Evolutionary conservation across 2,888 invertebrate genomes (phyloP), one percentile per base, ranked within the genome.

Genomic region (Ceraclea dissimilis): DNA sequence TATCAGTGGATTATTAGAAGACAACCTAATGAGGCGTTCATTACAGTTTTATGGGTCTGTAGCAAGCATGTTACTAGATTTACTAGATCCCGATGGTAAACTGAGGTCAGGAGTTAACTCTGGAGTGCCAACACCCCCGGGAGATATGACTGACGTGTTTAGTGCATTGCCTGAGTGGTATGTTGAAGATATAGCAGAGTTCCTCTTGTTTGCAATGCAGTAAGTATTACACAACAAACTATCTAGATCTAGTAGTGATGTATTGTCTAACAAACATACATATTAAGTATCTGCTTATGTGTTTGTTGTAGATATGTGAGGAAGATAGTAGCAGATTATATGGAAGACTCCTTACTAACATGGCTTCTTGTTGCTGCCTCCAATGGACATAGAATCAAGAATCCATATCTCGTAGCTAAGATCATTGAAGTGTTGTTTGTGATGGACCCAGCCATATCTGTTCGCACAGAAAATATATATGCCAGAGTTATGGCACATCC

Each of bases 341-440:
- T 89, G 70, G 90, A 90, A 66, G 87, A 89, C 64, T 84, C 90
- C 13, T 80, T 97, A 62, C 84, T 95, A 60, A 88, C 90, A 26
- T 92, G 95, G 87, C 74, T 98, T 26, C 76, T 98, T 46, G 86
- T 90, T 59, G 87, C 94, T 65, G 86, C 96, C 57, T 96, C 96
- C 74, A 86, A 90, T 62, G 89, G 92, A 13, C 86, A 90, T 67
- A 88, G 90, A 71, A 87, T 98, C 69, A 90, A 90, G 70, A 99
- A 98, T 77, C 98, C 98, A 0, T 98, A 98, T 73, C 82, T 99
- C 60, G 89, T 93, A 62, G 96, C 98, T 63, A 98, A 98, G 78
- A 85, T 97, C 64, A 90, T 97, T 51, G 95, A 96, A 75, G 92
- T 94, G 17, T 73, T 90, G 34, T 90, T 88, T 70, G 86, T 89